Conservation (phyloP, 2,888 invertebrate species). For the Andricus curvator region DNA sequence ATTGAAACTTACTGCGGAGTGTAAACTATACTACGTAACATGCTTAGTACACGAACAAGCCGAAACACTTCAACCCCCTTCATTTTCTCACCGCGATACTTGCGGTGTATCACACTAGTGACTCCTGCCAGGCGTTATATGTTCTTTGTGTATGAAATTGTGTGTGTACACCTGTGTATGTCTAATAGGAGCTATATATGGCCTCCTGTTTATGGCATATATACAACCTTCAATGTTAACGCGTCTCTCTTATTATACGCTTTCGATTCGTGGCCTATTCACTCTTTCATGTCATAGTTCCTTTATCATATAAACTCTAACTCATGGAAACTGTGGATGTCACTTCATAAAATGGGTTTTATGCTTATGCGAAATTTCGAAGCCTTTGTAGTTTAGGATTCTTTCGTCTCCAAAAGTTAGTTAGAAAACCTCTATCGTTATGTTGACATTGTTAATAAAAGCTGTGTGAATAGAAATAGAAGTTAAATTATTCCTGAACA, state of each 20-base stretch:
- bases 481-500: too few relatives aligned
- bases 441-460: neutral
- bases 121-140: conserved; percentile 18
- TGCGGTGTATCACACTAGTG: conserved; percentile 25
- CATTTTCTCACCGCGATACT: conserved; percentile 41
- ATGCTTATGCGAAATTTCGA: neutral
- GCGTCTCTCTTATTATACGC: neutral
- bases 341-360: neutral
- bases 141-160: neutral
- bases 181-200: neutral
- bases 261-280: conserved; percentile 25
- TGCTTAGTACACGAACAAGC: conserved; percentile 10
- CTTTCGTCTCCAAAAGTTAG: conserved; percentile 2
- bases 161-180: neutral
- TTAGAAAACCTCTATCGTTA: neutral
- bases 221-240: conserved; percentile 18
- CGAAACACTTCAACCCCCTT: conserved; percentile 30
- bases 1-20: conserved; percentile 22
- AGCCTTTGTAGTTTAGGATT: neutral
- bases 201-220: conserved; percentile 29
- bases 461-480: neutral
- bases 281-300: conserved; percentile 11
- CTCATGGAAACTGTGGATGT: conserved; percentile 34
- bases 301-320: conserved; percentile 11
- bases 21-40: conserved; percentile 16